Evolutionary conservation across 2,113 vertebrate species (phyloP), one percentile per base, ranked within the genome.

Genomic region (Neodontobutis hainanensis): DNA sequence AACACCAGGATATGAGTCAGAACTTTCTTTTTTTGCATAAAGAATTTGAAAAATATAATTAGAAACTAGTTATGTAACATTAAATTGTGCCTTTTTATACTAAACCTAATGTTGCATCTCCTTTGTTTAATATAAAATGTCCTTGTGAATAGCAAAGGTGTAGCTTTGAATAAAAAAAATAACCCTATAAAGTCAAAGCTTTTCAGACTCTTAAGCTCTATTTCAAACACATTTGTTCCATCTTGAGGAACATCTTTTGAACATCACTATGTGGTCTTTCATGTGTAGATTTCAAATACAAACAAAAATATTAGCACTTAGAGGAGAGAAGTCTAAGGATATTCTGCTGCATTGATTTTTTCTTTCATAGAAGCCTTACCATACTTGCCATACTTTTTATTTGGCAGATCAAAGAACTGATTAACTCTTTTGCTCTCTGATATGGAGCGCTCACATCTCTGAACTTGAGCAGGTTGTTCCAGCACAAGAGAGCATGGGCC

Each of bases 381-480:
- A 68, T 66, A 60, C 68, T 69, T 75, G 56, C 56, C 72, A 45
- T 65, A 67, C 65, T 53, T 82, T 85, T 82, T 68, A 68, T 71
- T 57, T 44, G 61, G 73, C 69, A 75, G 73, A 90, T 88, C 78
- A 88, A 89, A 84, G 77, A 52, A 35, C 65, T 86, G 81, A 89
- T 90, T 83, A 85, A 65, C 82, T 85, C 79, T 86, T 89, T 88
- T 84, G 84, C 87, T 78, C 69, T 75, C 42, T 73, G 70, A 70
- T 80, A 70, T 44, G 12, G 38, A 36, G 61, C 38, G 11, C 78
- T 85, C 80, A 74, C 62, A 83, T 82, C 78, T 82, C 75, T 84
- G 84, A 87, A 89, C 80, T 73, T 77, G 52, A 85, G 82, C 78
- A 85, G 72, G 83, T 84, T 89, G 82, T 85, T 88, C 69, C 71